Evolutionary conservation across 2,113 vertebrate species (phyloP), one percentile per base, ranked within the genome.

Genomic region (Sylvilagus bachmani): DNA sequence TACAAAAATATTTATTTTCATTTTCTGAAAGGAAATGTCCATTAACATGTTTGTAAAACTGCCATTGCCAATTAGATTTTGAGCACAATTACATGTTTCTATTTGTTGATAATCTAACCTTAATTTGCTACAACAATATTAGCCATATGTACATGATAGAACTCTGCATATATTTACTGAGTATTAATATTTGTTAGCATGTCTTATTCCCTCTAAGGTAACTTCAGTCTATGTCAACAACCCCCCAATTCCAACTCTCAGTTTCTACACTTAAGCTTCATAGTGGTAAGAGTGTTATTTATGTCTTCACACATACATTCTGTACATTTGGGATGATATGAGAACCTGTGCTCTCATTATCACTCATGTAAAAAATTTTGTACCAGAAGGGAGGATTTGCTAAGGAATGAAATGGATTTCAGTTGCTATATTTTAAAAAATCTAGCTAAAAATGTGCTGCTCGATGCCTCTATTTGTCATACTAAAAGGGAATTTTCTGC

Each of bases 81-180:
- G n/a, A 25, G 49, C 51, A 64, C 51, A 86, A 67, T 71, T 36
- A 71, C 10, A 33, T 33, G 36, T 92, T 97, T 97, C 96, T 93
- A 66, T 25, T 69, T 77, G 92, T 27, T 87, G 71, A 93, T 94
- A 86, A 85, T 94, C 53, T 96, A 51, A 89, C 22, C 67, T 55
- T 93, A 90, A 51, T 85, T 96, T 89, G 74, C 51, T 96, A 90
- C 93, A 66, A 33, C 53, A 96, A 61, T 97, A 97, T 97, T 90
- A 95, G 90, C 55, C 71, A 94, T 38, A n/a, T 86, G 58, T 75
- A 71, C 89, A 97, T 95, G 89, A 51, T 51, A 94, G 87, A 96
- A 96, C 97, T 95, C 87, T 98, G 97, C 89, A 97, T 92, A 79
- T 97, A 85, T 89, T 93, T 94, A 92, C 27, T 91, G 93, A 97